Conservation (phyloP, 2,113 vertebrate genomes). For the Narcine bancroftii region DNA sequence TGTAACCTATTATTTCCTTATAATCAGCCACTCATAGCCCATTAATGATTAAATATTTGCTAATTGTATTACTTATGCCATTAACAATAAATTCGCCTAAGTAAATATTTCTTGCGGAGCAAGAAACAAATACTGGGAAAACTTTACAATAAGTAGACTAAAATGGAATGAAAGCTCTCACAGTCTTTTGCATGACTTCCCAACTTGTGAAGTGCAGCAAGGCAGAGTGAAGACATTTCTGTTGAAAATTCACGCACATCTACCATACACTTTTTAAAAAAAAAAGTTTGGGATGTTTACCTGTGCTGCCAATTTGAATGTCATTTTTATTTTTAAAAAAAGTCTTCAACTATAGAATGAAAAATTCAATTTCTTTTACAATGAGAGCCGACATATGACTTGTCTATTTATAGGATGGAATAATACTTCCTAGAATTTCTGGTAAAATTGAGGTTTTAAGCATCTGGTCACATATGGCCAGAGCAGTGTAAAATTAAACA, state of each 20-base stretch:
- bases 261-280: neutral
- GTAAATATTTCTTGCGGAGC: neutral
- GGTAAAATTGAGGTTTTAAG: neutral
- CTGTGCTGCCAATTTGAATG: neutral
- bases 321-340: neutral
- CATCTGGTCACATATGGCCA: neutral
- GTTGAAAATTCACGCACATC: slow-evolving; percentile 18
- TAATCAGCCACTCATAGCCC: neutral
- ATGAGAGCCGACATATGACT: neutral
- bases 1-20: slow-evolving; percentile 16
- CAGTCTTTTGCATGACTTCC: neutral
- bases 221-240: neutral
- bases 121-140: neutral
- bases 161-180: neutral
- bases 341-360: neutral
- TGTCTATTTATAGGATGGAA: neutral
- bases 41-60: slow-evolving; percentile 27
- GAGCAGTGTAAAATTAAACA: neutral
- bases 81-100: slow-evolving; percentile 2
- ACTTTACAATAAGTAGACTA: neutral
- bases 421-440: too few relatives aligned
- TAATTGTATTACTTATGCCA: neutral
- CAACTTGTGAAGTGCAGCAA: neutral
- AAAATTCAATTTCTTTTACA: neutral
- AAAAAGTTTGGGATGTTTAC: neutral